Evolutionary conservation across 2,888 invertebrate genomes (phyloP).

Genomic region (Thymelicus sylvestris): DNA sequence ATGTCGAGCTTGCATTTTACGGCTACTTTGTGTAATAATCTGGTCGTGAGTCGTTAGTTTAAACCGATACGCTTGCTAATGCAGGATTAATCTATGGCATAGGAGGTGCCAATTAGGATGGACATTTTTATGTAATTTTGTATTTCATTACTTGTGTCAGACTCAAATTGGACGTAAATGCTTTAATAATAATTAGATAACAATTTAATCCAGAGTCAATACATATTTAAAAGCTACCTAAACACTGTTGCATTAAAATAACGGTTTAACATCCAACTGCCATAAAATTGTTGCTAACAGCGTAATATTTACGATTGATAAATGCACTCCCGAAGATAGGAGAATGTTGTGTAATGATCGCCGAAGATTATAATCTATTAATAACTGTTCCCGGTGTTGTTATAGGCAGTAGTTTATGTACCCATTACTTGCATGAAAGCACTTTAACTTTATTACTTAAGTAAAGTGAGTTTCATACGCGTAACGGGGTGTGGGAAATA

Average conservation of each 20-base stretch:
- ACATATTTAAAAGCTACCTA: slow-evolving; percentile 45
- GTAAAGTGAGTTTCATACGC: slow-evolving; percentile 19
- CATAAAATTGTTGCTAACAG: slow-evolving; percentile 66
- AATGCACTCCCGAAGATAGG: slow-evolving; percentile 54
- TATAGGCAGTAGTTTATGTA: slow-evolving; percentile 35
- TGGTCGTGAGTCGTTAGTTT: slow-evolving; percentile 67
- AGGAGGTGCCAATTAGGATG: slow-evolving; percentile 71
- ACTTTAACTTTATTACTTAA: slow-evolving; percentile 25
- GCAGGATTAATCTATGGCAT: slow-evolving; percentile 56
- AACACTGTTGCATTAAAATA: slow-evolving; percentile 54
- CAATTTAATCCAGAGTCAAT: slow-evolving; percentile 20
- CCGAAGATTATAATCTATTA: slow-evolving; percentile 45
- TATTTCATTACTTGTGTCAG: slow-evolving; percentile 47
- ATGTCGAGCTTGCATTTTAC: slow-evolving; percentile 50
- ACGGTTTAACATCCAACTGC: slow-evolving; percentile 56
- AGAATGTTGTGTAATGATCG: slow-evolving; percentile 59
- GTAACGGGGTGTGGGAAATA: slow-evolving; percentile 19
- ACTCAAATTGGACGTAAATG: slow-evolving; percentile 40
- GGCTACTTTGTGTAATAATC: slow-evolving; percentile 63
- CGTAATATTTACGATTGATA: slow-evolving; percentile 58
- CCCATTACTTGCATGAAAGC: slow-evolving; percentile 21
- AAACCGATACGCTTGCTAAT: slow-evolving; percentile 51
- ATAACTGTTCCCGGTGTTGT: slow-evolving; percentile 43
- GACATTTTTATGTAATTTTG: slow-evolving; percentile 68
- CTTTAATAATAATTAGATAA: slow-evolving; percentile 8